Base-by-base conservation (phyloP, 2,113 vertebrate genomes). In the Balaenoptera acutorostrata region DNA sequence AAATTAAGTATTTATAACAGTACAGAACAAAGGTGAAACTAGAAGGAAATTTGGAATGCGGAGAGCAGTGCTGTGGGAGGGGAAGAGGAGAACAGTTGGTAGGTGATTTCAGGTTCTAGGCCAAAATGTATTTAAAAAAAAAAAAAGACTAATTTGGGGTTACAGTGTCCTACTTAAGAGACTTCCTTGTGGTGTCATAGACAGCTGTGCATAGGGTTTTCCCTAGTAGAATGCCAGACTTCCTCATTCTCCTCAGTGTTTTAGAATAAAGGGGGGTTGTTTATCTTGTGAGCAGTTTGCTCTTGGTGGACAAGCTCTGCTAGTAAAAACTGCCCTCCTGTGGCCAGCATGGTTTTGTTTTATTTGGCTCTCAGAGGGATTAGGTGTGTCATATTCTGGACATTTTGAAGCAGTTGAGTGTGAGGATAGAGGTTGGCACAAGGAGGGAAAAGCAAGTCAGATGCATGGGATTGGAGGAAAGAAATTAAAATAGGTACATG, bases 271-370 rank as follows among this genome's bases (percentile, higher is more conserved):
- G 31, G 33, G 68, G 25, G 10, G 18, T 25, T 21, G 5, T 31
- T 55, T 8, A 29, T 49, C n/a, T 94, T 90, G 31, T 36, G 3
- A 82, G 44, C 33, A 10, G 21, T 41, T 0, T 57, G 61, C 31
- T n/a, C 12, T 2, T 68, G 17, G 21, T 31, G 10, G 36, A 14
- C 89, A 25, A 92, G 1, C n/a, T 63, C 59, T 52, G 29, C 61
- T 94, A 8, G 33, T 84, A 41, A 93, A 80, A 88, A 63, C 89
- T 92, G 71, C 82, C 90, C 69, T 91, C 90, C 41, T 31, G 80
- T 93, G 95, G 75, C 86, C 49, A 39, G 10, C 11, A 77, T 66
- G 18, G 46, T 8, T 12, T 31, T 6, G 12, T 49, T 84, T 91
- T 88, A 25, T 52, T 57, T 61, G 69, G 14, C 29, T 82, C 36